Base-by-base conservation (phyloP, 37 sponge, comb jelly and placozoan genomes). In the Halichondria panicea region DNA sequence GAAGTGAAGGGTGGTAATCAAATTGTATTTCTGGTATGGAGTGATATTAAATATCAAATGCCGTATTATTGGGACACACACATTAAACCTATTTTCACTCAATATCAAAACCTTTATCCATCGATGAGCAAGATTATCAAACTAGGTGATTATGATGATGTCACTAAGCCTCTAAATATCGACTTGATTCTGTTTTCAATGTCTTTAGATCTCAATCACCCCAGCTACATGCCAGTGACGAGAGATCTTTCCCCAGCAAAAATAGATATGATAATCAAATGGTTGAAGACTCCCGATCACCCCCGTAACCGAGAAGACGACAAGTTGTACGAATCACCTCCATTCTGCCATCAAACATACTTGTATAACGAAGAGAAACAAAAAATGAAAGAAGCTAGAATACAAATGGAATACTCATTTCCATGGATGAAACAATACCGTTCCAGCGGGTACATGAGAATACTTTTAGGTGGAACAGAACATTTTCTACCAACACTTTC, bases 181-280 rank as follows among this genome's bases (percentile, higher is more conserved):
- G 13, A 40, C 0, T 57, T 81, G 4, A n/a, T 81, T 4, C 66
- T n/a, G n/a, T n/a, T n/a, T n/a, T n/a, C n/a, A n/a, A 54, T 83
- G 61, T 38, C 56, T 22, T 39, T 74, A 25, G 70, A 73, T 43
- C 5, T 75, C 22, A 59, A 80, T 43, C 52, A 81, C 43, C 79
- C 92, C 8, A 55, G 69, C 44, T 81, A 86, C 72, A 91, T 91
- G 92, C 92, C 92, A 33, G 70, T 63, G 4, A 82, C 92, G 6
- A 75, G 92, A 48, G 87, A 91, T 60, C 70, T 83, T 4, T 65
- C 76, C 0, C 70, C 75, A 19, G 24, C 61, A 2, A 75, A 68
- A 30, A 31, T 53, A 30, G 22, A 43, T 6, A 83, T 83, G 84
- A 83, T 83, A 32, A 19, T 72, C 1, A 32, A 75, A 58, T 83